phyloP scores from a whole-genome alignment of 1,140 invertebrate species.

The Teleogryllus occipitalis region DNA sequence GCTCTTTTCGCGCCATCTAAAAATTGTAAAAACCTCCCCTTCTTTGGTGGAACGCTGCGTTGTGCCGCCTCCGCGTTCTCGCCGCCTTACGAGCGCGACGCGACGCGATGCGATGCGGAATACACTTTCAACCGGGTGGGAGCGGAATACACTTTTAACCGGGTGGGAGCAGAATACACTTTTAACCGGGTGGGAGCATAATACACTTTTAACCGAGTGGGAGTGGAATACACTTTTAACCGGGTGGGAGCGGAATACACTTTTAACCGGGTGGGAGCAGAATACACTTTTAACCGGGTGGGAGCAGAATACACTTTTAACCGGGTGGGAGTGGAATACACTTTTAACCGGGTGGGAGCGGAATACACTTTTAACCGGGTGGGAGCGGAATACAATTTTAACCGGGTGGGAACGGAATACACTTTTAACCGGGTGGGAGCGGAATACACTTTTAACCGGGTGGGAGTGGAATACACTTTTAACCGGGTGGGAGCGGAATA shows the following conservation, averaged over 20 bases:
- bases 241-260: not conserved
- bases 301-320: not conserved
- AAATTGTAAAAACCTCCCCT: not conserved
- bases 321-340: not conserved
- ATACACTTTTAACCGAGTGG: not conserved
- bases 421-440: not conserved
- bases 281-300: not conserved
- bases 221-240: too few relatives aligned
- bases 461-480: not conserved
- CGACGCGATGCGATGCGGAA: too few relatives aligned
- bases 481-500: not conserved
- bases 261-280: not conserved
- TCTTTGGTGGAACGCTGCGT: not conserved
- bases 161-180: not conserved
- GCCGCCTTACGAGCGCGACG: not conserved
- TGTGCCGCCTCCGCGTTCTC: not conserved
- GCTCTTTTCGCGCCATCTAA: not conserved
- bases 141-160: not conserved
- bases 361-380: not conserved
- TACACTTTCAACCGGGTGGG: too few relatives aligned
- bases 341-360: not conserved
- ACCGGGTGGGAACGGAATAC: not conserved
- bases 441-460: too few relatives aligned
- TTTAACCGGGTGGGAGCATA: not conserved
- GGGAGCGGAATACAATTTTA: too few relatives aligned